Conservation (phyloP, 53 echinoderm and acorn worm genomes). For the Zoroaster sp. region DNA sequence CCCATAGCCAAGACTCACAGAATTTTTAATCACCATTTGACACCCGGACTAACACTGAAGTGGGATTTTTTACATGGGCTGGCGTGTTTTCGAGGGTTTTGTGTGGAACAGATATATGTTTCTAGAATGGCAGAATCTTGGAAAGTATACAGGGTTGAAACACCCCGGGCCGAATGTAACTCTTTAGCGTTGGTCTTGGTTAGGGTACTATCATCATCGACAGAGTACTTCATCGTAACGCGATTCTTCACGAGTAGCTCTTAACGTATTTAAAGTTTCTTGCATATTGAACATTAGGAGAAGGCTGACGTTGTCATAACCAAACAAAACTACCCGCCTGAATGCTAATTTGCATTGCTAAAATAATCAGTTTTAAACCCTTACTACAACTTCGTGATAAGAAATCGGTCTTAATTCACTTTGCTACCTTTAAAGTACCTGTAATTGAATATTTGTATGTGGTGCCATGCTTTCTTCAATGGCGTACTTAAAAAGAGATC, state of each 20-base stretch:
- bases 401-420: no score
- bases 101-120: background rate
- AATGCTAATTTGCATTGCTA: no score
- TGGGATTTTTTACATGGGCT: slow-evolving; percentile 11
- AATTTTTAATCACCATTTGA: slow-evolving; percentile 47
- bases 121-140: background rate
- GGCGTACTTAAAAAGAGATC: no score
- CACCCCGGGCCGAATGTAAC: slow-evolving; percentile 13
- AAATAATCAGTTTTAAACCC: no score
- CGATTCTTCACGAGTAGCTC: background rate
- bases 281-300: background rate
- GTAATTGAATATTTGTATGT: no score
- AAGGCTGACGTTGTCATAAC: background rate
- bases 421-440: no score
- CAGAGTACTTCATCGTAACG: slow-evolving; percentile 10
- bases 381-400: no score
- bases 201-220: background rate
- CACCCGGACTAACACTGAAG: slow-evolving; percentile 20
- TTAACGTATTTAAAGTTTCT: background rate
- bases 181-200: background rate
- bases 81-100: background rate
- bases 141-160: background rate
- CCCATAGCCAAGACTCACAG: background rate
- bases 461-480: no score
- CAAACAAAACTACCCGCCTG: no score